phyloP scores from a whole-genome alignment of 2,797 vertebrate genomes.

The Neosalanx taihuensis region DNA sequence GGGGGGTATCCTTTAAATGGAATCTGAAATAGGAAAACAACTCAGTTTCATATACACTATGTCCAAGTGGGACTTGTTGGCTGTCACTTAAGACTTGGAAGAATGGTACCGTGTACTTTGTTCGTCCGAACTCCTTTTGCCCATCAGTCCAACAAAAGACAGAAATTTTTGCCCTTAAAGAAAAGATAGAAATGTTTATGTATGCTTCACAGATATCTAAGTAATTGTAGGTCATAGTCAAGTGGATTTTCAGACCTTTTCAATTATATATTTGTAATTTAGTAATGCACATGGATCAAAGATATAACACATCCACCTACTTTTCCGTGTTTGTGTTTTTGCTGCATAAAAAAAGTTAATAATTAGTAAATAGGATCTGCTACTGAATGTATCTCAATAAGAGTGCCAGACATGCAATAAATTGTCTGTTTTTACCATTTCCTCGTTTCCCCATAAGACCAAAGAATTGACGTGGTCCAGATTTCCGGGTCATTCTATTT shows the following conservation, averaged over 20 bases:
- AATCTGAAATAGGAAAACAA: not conserved
- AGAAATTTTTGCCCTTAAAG: constrained; percentile 57
- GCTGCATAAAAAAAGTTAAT: constrained; percentile 35
- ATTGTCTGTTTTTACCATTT: constrained; percentile 65
- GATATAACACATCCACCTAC: constrained; percentile 37
- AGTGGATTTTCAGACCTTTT: no score
- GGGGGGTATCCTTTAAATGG: not conserved
- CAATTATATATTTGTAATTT: no score
- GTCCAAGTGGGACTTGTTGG: not conserved
- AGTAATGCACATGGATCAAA: no score
- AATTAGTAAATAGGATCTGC: no score
- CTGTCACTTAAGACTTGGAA: not conserved
- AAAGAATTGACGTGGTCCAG: constrained; percentile 74
- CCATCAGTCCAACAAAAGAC: constrained; percentile 69
- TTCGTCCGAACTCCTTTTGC: constrained; percentile 50
- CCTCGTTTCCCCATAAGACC: constrained; percentile 80
- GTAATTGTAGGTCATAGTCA: no score
- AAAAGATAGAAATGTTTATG: constrained; percentile 4
- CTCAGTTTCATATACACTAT: not conserved
- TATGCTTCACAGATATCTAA: no score
- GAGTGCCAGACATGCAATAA: not conserved
- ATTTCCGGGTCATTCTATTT: constrained; percentile 78
- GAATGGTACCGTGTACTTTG: constrained; percentile 27
- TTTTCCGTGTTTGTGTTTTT: constrained; percentile 56
- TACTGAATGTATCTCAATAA: no score